Conservation (phyloP, 2,113 vertebrate genomes). For the Aegotheles bennettii region DNA sequence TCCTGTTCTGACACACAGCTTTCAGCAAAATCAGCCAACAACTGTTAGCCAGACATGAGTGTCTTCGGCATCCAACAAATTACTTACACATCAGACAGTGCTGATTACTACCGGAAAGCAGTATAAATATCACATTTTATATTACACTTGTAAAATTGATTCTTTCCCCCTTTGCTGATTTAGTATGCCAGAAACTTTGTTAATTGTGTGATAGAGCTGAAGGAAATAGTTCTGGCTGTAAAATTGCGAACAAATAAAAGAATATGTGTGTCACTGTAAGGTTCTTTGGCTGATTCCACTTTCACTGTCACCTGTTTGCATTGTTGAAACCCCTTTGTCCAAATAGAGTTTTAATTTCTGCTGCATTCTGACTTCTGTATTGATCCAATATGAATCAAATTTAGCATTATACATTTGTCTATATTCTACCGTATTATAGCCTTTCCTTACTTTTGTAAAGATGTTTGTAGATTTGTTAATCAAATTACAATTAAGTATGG, state of each 20-base stretch:
- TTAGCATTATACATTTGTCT: background rate
- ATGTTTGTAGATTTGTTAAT: background rate
- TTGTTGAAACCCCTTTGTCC: background rate
- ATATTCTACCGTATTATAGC: background rate
- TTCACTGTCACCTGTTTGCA: background rate
- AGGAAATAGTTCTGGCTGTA: background rate
- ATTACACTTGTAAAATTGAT: constrained; percentile 8
- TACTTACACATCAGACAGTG: background rate
- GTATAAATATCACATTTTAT: constrained; percentile 18
- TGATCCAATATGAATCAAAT: background rate
- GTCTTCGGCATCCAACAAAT: constrained; percentile 30
- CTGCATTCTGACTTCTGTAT: background rate
- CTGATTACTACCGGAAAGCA: constrained; percentile 35
- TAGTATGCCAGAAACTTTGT: background rate
- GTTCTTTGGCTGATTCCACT: background rate
- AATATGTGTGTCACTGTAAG: background rate
- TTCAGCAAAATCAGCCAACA: constrained; percentile 32
- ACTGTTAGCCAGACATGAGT: constrained; percentile 26
- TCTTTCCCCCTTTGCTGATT: background rate
- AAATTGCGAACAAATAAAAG: background rate
- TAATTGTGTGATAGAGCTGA: background rate
- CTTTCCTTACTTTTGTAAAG: background rate
- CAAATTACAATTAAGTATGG: background rate
- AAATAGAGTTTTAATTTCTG: background rate
- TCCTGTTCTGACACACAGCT: constrained; percentile 3